Evolutionary conservation across 2,888 invertebrate species (phyloP).

Genomic region (Watsonalla binaria): DNA sequence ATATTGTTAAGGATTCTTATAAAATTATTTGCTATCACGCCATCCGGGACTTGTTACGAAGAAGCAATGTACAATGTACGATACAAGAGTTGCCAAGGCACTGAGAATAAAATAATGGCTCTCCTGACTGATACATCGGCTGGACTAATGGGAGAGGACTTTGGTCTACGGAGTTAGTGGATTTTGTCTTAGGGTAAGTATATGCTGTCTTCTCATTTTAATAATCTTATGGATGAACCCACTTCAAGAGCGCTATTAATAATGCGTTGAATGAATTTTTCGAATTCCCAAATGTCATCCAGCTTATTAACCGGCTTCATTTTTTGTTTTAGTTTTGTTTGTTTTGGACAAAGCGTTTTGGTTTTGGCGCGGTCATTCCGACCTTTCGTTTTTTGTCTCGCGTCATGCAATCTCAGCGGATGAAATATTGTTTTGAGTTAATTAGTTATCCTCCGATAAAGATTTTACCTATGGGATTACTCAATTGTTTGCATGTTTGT

Average conservation of each 20-base stretch:
- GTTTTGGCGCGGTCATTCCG: constrained; percentile 76
- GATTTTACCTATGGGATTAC: constrained; percentile 52
- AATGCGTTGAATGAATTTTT: constrained; percentile 73
- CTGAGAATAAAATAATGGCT: constrained; percentile 46
- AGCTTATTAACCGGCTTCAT: constrained; percentile 76
- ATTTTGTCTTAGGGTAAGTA: constrained; percentile 56
- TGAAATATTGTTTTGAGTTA: constrained; percentile 77
- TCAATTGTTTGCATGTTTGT: constrained; percentile 25
- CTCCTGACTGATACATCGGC: constrained; percentile 32
- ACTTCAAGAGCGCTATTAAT: constrained; percentile 71
- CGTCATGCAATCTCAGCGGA: constrained; percentile 64
- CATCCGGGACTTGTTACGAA: constrained; percentile 59
- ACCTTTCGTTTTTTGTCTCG: constrained; percentile 73
- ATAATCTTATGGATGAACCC: constrained; percentile 55
- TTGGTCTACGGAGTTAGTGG: constrained; percentile 5
- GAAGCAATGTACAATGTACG: constrained; percentile 53
- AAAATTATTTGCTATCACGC: constrained; percentile 78
- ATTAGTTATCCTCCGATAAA: constrained; percentile 65
- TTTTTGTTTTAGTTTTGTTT: constrained; percentile 74
- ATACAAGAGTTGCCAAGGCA: constrained; percentile 36
- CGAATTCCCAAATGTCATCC: constrained; percentile 78
- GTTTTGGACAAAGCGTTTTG: constrained; percentile 70
- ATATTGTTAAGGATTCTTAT: constrained; percentile 74
- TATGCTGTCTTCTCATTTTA: constrained; percentile 64
- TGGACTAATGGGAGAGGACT: constrained; percentile 33